These are phyloP conservation scores for Physella acuta DNA, from an alignment of 1,140 invertebrate species.

Conservation along the genomic window DNA sequence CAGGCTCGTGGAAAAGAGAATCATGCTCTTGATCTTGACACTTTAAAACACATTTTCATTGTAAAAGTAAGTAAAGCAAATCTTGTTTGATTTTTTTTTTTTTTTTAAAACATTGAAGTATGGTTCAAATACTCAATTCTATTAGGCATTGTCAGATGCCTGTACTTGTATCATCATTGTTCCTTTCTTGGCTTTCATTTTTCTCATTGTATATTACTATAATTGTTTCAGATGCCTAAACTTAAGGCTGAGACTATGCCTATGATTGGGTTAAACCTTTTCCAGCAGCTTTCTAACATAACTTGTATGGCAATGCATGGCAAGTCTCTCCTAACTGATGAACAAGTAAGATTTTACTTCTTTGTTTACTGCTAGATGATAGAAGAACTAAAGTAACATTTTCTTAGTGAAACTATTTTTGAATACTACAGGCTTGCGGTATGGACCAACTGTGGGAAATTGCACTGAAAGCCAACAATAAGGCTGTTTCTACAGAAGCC, in stretches of 20 bases:
- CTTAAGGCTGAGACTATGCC: conserved; percentile 84
- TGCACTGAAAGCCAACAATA: conserved; percentile 82
- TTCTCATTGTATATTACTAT: neutral
- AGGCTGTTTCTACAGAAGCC: conserved; percentile 89
- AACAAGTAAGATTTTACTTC: conserved; percentile 42
- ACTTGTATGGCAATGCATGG: conserved; percentile 69
- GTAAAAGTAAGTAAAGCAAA: conserved; percentile 73
- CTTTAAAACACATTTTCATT: conserved; percentile 82
- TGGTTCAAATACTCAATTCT: too few species aligned
- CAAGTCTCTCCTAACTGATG: conserved; percentile 46
- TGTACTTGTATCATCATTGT: neutral
- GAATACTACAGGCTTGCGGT: conserved; percentile 66
- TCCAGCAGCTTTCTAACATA: conserved; percentile 86
- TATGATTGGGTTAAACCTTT: conserved; percentile 85
- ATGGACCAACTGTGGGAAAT: conserved; percentile 95
- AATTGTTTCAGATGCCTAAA: conserved; percentile 70
- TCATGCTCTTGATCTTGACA: conserved; percentile 83
- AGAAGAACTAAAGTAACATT: conserved; percentile 36
- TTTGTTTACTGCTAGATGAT: neutral
- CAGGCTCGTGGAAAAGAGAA: conserved; percentile 81
- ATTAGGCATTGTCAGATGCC: neutral
- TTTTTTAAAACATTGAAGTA: too few species aligned
- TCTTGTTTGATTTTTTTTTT: conserved; percentile 1
- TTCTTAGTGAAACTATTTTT: too few species aligned
- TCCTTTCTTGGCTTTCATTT: neutral